Base-by-base conservation (phyloP, 2,797 vertebrate species). In the Darevskia mixta region DNA sequence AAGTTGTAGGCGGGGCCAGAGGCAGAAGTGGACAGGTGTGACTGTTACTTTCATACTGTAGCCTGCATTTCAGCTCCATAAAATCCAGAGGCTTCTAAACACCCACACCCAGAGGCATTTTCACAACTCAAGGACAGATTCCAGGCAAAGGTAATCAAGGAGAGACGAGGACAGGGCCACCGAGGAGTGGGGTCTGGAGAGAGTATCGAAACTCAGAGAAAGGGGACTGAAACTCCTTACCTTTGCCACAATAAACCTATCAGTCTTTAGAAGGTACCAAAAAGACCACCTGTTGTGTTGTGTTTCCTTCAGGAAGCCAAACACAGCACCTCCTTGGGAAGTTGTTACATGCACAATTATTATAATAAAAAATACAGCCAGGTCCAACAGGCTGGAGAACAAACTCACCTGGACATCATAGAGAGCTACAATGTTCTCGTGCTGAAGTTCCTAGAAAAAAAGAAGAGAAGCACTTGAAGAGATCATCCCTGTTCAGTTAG, bases 391-490 rank as follows among this genome's bases (percentile, higher is more conserved):
- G 5, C 6, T 55, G 49, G 92, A 92, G 86, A 87, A 88, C 3
- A 81, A 67, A 93, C 94, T 92, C 97, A 99, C 98, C 98, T 99
- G 98, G 90, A 99, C 98, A 96, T 99, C 99, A 83, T 99, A 99
- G 93, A 99, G 98, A 41, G 98, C 98, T 92, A 99, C 99, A 82
- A 99, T 99, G 95, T 99, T 99, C 96, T 99, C 99, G 95, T 99
- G 99, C 95, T 99, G 98, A 95, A 99, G 98, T 95, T 99, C 98
- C 98, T 99, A 94, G 89, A 94, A 95, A 96, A 96, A 93, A 13
- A 66, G 78, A 95, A 94, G 96, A 49, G 55, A 93, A 11, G 4
- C 64, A 93, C 90, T 73, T 49, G 29, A 75, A 2, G 0, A 76
- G 23, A 29, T 1, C 6, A 32, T 20, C 15, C 41, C 41, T n/a